phyloP scores from a whole-genome alignment of 2,113 vertebrate species.

The Bubo scandiacus region DNA sequence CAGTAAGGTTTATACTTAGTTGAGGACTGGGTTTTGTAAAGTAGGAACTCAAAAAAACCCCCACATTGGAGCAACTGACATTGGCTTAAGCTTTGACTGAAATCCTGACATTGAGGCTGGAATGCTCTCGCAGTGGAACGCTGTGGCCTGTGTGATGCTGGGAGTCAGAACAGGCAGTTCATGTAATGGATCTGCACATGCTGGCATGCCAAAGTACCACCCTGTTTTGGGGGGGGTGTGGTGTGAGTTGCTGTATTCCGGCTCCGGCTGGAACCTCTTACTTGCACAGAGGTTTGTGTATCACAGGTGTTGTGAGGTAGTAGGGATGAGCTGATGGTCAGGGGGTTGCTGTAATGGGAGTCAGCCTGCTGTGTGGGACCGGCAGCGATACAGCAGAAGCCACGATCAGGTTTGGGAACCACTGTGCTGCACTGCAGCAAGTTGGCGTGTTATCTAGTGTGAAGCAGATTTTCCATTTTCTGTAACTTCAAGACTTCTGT shows the following conservation, averaged over 20 bases:
- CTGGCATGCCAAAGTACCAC: neutral
- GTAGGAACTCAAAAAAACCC: neutral
- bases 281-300: neutral
- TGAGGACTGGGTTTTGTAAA: neutral
- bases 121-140: neutral
- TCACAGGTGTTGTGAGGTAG: neutral
- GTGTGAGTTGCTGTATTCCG: neutral
- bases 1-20: neutral
- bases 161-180: neutral
- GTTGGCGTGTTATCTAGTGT: neutral
- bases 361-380: neutral
- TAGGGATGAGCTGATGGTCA: neutral
- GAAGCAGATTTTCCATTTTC: neutral
- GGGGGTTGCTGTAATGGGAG: neutral
- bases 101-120: neutral
- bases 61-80: neutral
- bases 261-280: neutral
- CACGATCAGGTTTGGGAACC: neutral
- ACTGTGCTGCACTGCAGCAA: neutral
- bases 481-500: neutral
- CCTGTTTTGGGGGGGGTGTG: neutral
- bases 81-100: neutral
- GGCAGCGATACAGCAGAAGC: neutral
- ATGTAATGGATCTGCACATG: neutral
- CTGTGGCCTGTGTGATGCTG: neutral